These are phyloP conservation scores for Cyprinodon variegatus DNA, from an alignment of 2,113 vertebrate species.

Conservation along the genomic window DNA sequence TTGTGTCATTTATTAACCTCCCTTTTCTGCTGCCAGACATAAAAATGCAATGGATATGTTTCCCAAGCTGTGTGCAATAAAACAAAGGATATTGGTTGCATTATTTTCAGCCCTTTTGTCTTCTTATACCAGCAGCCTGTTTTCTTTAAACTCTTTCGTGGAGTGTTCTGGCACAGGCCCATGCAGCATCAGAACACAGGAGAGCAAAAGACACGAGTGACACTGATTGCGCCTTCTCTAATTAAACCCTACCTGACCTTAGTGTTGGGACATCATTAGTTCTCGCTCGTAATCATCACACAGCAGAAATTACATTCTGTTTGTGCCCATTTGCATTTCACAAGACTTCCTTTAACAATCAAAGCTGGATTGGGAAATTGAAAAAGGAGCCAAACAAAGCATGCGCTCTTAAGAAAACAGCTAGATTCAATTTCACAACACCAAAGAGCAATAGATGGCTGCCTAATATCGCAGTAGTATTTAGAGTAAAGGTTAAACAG, in stretches of 20 bases:
- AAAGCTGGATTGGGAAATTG: slow-evolving; percentile 59
- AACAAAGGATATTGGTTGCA: slow-evolving; percentile 64
- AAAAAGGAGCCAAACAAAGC: slow-evolving; percentile 49
- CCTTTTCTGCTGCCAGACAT: slow-evolving; percentile 54
- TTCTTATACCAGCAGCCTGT: slow-evolving; percentile 83
- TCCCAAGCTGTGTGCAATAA: slow-evolving; percentile 63
- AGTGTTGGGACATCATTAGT: slow-evolving; percentile 97
- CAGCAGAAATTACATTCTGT: slow-evolving; percentile 91
- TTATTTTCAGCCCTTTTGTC: slow-evolving; percentile 75
- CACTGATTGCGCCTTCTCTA: slow-evolving; percentile 95
- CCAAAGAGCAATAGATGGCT: neutral
- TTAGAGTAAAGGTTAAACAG: slow-evolving; percentile 40
- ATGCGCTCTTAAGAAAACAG: slow-evolving; percentile 19
- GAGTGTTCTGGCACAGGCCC: slow-evolving; percentile 86
- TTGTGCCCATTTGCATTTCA: slow-evolving; percentile 88
- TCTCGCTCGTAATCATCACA: slow-evolving; percentile 90
- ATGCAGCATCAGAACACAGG: slow-evolving; percentile 76
- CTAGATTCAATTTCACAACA: slow-evolving; percentile 42
- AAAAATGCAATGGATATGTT: slow-evolving; percentile 51
- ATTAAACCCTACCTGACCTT: slow-evolving; percentile 97
- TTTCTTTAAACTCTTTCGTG: slow-evolving; percentile 84
- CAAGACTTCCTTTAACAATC: slow-evolving; percentile 81
- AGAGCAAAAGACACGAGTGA: slow-evolving; percentile 85
- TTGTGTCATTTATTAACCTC: slow-evolving; percentile 57
- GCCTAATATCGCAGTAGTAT: slow-evolving; percentile 35